Base-by-base conservation (phyloP, 2,888 invertebrate genomes). In the Itoplectis maculator region DNA sequence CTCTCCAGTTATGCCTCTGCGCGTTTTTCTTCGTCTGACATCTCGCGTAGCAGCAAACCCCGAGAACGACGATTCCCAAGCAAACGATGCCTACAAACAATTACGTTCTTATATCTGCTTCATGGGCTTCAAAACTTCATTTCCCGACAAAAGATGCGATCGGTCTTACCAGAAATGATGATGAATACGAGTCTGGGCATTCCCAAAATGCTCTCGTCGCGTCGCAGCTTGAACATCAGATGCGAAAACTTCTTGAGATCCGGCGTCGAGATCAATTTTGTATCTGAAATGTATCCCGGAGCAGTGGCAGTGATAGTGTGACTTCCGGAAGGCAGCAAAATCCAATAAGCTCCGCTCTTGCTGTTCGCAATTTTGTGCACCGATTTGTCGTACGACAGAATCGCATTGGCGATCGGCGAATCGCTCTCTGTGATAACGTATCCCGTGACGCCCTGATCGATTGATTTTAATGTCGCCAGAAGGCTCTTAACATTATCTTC, bases 151-250 rank as follows among this genome's bases (percentile, higher is more conserved):
- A 69, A 80, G 11, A 47, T 23, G 45, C 69, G 18, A 23, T 37
- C 8, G 9, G 63, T 75, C 92, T 90, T 89, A 95, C 97, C 97
- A 85, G 96, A 94, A 9, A 97, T 90, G 89, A 97, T 94, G 42
- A 97, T 95, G 90, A 98, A 97, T 1, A 96, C 94, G 23, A 97
- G 93, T 37, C 97, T 93, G 0, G 97, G 96, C 93, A 97, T 93
- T 0, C 97, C 97, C 86, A 96, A 93, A 15, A 97, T 95, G 81
- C 93, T 94, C 85, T 96, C 95, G 87, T 97, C 95, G 11, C 93
- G 93, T 61, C 94, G 94, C 74, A 97, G 90, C 84, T 95, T 96
- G 86, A 97, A 95, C 84, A 97, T 93, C 0, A 97, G 42, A 61
- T 86, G 86, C 1, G 89, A 78, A 61, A 88, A 86, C 56, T 83